phyloP scores from a whole-genome alignment of 92 coral and sea anemone species.

The Chrysogorgia sp. region DNA sequence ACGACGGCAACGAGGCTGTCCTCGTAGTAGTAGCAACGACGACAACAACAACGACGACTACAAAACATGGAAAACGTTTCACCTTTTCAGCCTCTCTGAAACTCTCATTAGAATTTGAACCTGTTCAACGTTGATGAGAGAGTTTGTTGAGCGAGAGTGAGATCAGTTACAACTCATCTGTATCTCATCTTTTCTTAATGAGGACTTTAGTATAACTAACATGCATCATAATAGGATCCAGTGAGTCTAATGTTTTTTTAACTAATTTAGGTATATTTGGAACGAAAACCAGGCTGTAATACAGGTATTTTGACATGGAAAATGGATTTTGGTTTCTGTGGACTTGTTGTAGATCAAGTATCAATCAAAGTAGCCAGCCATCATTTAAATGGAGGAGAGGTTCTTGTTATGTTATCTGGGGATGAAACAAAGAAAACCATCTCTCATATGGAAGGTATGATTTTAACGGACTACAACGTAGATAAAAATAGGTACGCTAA shows the following conservation, averaged over 20 bases:
- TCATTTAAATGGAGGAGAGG: constrained; percentile 79
- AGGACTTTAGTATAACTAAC: background rate
- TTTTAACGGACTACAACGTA: background rate
- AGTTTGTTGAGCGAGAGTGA: background rate
- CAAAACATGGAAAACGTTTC: too few relatives aligned
- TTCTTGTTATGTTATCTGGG: constrained; percentile 76
- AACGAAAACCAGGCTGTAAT: constrained; percentile 63
- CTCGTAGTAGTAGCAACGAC: too few relatives aligned
- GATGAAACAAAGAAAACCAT: constrained; percentile 66
- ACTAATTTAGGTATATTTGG: constrained; percentile 70
- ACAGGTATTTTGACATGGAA: constrained; percentile 87
- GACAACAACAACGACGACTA: too few relatives aligned
- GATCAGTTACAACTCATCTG: background rate
- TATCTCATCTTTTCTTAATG: background rate
- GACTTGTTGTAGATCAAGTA: constrained; percentile 89
- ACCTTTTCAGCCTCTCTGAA: too few relatives aligned
- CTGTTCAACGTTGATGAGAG: too few relatives aligned
- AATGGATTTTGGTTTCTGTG: constrained; percentile 83
- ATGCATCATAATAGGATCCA: background rate
- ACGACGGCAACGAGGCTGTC: too few relatives aligned
- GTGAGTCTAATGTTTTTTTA: background rate
- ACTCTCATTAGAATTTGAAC: too few relatives aligned
- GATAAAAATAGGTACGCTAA: background rate
- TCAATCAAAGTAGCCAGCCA: constrained; percentile 70
- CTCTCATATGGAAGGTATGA: constrained; percentile 81